phyloP scores from a whole-genome alignment of 2,888 invertebrate genomes.

The Drepana falcataria region DNA sequence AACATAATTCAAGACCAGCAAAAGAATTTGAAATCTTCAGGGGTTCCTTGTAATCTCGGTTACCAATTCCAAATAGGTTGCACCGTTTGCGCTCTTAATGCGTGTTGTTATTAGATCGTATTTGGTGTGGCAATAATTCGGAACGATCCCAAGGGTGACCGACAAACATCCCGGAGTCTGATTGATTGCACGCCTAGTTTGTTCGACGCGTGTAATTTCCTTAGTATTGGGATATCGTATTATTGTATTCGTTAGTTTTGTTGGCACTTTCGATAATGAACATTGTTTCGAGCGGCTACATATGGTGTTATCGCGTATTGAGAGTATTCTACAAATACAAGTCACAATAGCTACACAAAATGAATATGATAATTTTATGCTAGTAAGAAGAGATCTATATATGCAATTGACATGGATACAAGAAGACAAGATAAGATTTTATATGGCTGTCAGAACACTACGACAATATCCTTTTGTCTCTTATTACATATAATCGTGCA shows the following conservation, averaged over 20 bases:
- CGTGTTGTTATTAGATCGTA: neutral
- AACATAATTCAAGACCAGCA: constrained; percentile 1
- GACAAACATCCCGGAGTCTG: constrained; percentile 9
- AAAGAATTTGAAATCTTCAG: constrained; percentile 1
- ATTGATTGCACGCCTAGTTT: constrained; percentile 31
- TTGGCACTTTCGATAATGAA: constrained; percentile 11
- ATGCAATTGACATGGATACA: no score
- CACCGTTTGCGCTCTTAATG: neutral
- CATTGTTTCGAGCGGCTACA: constrained; percentile 6
- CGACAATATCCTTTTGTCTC: no score
- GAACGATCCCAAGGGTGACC: neutral
- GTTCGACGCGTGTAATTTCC: constrained; percentile 39
- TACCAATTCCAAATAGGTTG: neutral
- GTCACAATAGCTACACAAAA: no score
- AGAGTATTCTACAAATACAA: neutral
- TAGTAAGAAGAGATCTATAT: no score
- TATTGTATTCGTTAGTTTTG: constrained; percentile 30
- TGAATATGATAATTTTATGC: no score
- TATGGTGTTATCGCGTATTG: neutral
- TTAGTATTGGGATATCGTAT: constrained; percentile 26
- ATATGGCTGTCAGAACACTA: no score
- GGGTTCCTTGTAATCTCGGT: constrained; percentile 1
- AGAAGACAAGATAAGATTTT: no score
- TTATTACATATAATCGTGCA: no score
- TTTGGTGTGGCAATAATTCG: neutral